Percentiles rank a stretch among this genome's conserved stretches.
phyloP scores from a whole-genome alignment of 64 coral and sea anemone genomes.

The Pachyseris speciosa region DNA sequence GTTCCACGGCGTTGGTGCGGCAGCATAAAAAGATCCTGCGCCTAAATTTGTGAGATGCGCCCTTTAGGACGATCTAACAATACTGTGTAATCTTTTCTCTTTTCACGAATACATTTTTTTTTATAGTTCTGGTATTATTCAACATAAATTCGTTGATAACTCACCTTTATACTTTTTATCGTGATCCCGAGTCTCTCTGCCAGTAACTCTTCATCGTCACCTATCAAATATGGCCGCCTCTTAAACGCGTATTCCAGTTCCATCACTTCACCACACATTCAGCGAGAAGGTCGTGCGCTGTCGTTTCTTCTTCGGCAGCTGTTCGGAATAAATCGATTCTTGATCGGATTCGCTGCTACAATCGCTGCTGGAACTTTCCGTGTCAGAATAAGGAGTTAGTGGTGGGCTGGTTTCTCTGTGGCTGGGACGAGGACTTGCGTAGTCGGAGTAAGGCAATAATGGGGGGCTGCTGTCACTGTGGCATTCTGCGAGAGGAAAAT shows the following conservation, averaged over 20 bases:
- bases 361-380: neutral
- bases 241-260: neutral
- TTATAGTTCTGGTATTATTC: no score
- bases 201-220: neutral
- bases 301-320: neutral
- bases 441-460: neutral
- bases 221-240: neutral
- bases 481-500: neutral
- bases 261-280: neutral
- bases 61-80: no score
- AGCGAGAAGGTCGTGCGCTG: conserved; percentile 4
- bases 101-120: no score
- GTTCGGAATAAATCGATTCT: neutral
- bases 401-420: neutral
- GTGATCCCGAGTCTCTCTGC: neutral
- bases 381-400: conserved; percentile 1
- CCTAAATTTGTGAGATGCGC: no score
- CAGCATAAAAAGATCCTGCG: no score
- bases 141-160: no score
- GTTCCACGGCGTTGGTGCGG: no score
- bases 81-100: no score
- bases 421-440: neutral
- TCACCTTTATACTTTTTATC: neutral
- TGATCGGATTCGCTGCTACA: no score
- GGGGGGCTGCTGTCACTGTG: neutral